A percentile compares a stretch with the other conserved stretches of the same genome.
Evolutionary conservation across 2,888 invertebrate species (phyloP).

Genomic region (Sericinus montela): DNA sequence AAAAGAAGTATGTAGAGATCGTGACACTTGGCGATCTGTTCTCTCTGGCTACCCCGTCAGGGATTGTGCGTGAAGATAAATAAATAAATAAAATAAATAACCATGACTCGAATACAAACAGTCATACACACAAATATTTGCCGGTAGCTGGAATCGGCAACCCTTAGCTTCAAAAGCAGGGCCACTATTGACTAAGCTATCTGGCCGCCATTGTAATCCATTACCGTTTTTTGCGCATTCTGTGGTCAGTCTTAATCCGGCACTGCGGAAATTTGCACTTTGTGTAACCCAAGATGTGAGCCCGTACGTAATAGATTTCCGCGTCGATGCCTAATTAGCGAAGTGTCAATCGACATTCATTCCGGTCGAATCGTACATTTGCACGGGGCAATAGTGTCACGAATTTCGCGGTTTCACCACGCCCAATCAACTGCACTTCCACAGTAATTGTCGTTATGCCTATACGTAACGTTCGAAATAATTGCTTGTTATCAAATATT

Average conservation of each 20-base stretch:
- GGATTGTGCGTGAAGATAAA: no score
- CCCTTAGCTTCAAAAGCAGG: no score
- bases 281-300: slow-evolving; percentile 3
- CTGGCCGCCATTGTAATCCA: no score
- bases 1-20: no score
- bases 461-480: background rate
- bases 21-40: no score
- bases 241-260: slow-evolving; percentile 9
- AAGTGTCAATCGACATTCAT: slow-evolving; percentile 8
- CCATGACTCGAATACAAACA: no score
- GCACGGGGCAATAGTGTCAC: background rate
- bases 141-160: no score
- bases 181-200: no score
- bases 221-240: background rate
- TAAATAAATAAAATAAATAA: no score
- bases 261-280: slow-evolving; percentile 4
- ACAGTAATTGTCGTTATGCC: background rate
- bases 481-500: background rate
- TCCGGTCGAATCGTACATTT: slow-evolving; percentile 7
- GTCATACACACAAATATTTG: no score
- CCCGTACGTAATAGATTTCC: slow-evolving; percentile 8
- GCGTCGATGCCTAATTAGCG: slow-evolving; percentile 6
- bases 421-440: background rate
- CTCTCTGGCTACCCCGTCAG: no score
- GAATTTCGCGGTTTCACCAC: background rate